These are phyloP conservation scores for Narcine bancroftii DNA, from an alignment of 2,113 vertebrate genomes.

Conservation along the genomic window DNA sequence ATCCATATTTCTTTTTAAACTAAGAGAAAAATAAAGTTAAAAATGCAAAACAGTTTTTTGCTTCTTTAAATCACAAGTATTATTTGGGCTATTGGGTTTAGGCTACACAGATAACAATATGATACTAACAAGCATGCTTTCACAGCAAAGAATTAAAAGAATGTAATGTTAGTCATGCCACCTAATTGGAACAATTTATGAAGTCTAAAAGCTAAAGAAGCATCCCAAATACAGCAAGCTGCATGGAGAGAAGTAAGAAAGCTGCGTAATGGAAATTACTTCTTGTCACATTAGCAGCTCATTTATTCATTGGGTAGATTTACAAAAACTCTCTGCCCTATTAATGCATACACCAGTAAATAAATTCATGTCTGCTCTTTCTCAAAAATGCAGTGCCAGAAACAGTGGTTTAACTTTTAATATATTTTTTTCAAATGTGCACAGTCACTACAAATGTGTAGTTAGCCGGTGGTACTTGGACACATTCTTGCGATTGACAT, in stretches of 20 bases:
- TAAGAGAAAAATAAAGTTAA: not conserved
- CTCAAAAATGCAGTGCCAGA: not conserved
- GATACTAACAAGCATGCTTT: not conserved
- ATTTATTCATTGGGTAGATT: slow-evolving; percentile 27
- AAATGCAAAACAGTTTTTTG: not conserved
- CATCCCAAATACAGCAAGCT: not conserved
- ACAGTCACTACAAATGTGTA: not conserved
- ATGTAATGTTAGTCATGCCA: not conserved
- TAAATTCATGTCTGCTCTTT: slow-evolving; percentile 1
- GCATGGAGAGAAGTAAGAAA: not conserved
- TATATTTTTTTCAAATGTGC: not conserved
- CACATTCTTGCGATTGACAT: not conserved
- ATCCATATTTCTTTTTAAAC: not conserved
- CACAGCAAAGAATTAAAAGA: not conserved
- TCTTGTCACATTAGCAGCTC: not conserved
- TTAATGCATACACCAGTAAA: not conserved
- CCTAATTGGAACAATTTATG: slow-evolving; percentile 30
- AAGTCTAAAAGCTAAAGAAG: not conserved
- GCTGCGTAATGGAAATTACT: not conserved
- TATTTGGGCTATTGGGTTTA: slow-evolving; percentile 2
- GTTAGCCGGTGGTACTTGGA: not conserved
- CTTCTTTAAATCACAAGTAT: not conserved
- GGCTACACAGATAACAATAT: not conserved
- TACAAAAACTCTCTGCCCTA: slow-evolving; percentile 18
- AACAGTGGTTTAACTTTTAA: not conserved